Conservation (phyloP, 2,113 vertebrate species). For the Barnardius zonarius region DNA sequence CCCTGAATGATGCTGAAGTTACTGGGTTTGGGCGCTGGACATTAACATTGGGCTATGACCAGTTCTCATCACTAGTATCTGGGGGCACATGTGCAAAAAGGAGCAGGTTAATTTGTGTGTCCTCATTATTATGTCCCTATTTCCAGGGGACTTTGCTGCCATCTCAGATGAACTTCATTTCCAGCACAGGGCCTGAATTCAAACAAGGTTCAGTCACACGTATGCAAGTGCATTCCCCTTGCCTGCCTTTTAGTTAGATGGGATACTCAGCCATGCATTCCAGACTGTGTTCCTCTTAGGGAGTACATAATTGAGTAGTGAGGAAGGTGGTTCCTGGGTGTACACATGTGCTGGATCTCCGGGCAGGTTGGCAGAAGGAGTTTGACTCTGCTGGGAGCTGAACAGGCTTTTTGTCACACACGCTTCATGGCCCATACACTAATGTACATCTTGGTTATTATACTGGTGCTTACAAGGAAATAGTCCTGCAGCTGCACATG, state of each 20-base stretch:
- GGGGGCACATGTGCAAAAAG: background rate
- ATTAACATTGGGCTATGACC: background rate
- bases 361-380: background rate
- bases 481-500: background rate
- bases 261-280: background rate
- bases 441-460: background rate
- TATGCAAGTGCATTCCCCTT: background rate
- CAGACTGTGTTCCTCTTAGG: background rate
- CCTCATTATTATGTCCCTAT: background rate
- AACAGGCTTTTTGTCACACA: background rate
- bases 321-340: background rate
- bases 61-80: background rate
- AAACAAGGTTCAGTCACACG: background rate
- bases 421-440: background rate
- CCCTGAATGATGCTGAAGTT: background rate
- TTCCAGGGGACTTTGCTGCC: background rate
- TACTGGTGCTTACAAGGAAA: background rate
- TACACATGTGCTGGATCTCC: background rate
- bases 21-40: fast-evolving
- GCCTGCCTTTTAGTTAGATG: background rate
- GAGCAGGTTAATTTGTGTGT: background rate
- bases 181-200: background rate
- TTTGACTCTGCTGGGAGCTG: background rate
- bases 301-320: background rate
- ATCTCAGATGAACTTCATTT: background rate